Base-by-base conservation (phyloP, 2,888 invertebrate species). In the Amphipoea oculea region DNA sequence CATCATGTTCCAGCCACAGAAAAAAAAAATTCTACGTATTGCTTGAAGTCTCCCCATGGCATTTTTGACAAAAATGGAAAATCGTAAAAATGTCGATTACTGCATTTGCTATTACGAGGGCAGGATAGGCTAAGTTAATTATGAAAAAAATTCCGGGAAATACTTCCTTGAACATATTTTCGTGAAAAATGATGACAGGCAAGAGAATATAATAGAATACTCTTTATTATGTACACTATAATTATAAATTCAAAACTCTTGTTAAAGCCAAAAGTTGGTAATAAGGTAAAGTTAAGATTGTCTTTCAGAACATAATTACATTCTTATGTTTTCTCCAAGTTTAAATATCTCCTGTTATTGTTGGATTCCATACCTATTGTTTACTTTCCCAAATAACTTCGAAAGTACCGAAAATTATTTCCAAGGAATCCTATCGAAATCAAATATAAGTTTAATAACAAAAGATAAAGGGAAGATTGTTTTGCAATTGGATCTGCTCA, bases 401-500 rank as follows among this genome's bases (percentile, higher is more conserved):
- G 42, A 67, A 45, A 2, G 17, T 54, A 54, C 29, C 2, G 48
- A 51, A 73, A 85, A 45, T 73, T 79, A 72, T 76, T 80, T 42
- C 6, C 45, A 75, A 83, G 77, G 84, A 81, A 74, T 72, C 51
- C 73, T 54, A 84, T 81, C 36, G 73, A 69, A 75, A 85, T 82
- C 72, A 87, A 87, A 76, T 82, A 73, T 60, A 79, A 85, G 74
- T 81, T 65, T 75, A 72, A 63, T 65, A 78, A 36, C 12, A 29
- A 29, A 78, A 87, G 66, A 74, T 68, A 78, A 81, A 73, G 69
- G 63, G 36, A 82, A 48, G 65, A 80, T 79, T 82, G 82, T 77
- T 87, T 75, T 66, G 66, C 63, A 78, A 86, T 74, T 67, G 62
- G 70, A 79, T 74, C 77, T 29, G 75, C 74, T 78, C 65, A 17